Conservation (phyloP, 1,140 invertebrate species). For the Dufourea novaeangliae region DNA sequence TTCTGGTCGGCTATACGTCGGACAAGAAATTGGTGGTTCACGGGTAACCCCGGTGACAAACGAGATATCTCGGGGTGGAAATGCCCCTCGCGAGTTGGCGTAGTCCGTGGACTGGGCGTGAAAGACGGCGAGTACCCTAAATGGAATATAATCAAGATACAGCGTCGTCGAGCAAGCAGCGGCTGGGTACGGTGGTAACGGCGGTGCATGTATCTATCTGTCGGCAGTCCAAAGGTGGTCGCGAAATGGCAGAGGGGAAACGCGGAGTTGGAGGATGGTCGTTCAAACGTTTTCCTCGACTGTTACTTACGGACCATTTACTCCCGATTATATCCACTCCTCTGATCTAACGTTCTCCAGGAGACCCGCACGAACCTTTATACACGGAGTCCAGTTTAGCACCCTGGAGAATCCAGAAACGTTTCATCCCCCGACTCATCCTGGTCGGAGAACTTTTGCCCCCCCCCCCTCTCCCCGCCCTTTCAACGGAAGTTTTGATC, state of each 20-base stretch:
- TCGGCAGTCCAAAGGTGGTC: slow-evolving; percentile 44
- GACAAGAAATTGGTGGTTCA: slow-evolving; percentile 60
- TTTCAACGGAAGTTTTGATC: slow-evolving; percentile 43
- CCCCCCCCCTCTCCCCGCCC: slow-evolving; percentile 6
- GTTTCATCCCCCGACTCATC: not conserved
- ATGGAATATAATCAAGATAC: slow-evolving; percentile 72
- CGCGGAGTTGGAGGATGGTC: slow-evolving; percentile 26
- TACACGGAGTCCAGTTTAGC: slow-evolving; percentile 32
- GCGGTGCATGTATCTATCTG: slow-evolving; percentile 51
- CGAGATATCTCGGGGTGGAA: slow-evolving; percentile 57
- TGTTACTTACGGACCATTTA: slow-evolving; percentile 71
- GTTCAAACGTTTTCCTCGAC: slow-evolving; percentile 62
- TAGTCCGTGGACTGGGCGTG: slow-evolving; percentile 42
- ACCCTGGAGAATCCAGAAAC: slow-evolving; percentile 15
- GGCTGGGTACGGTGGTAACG: slow-evolving; percentile 39
- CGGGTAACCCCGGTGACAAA: slow-evolving; percentile 59
- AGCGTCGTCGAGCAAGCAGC: slow-evolving; percentile 49
- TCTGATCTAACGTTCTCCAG: slow-evolving; percentile 56
- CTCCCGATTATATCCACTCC: slow-evolving; percentile 64
- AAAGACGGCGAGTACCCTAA: slow-evolving; percentile 58
- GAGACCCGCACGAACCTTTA: slow-evolving; percentile 23
- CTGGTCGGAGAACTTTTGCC: not conserved
- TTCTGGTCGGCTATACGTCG: slow-evolving; percentile 26
- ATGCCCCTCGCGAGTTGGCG: slow-evolving; percentile 43
- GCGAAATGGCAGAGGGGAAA: not conserved